Base-by-base conservation (phyloP, 2,797 vertebrate genomes). In the Sorex maritimensis region DNA sequence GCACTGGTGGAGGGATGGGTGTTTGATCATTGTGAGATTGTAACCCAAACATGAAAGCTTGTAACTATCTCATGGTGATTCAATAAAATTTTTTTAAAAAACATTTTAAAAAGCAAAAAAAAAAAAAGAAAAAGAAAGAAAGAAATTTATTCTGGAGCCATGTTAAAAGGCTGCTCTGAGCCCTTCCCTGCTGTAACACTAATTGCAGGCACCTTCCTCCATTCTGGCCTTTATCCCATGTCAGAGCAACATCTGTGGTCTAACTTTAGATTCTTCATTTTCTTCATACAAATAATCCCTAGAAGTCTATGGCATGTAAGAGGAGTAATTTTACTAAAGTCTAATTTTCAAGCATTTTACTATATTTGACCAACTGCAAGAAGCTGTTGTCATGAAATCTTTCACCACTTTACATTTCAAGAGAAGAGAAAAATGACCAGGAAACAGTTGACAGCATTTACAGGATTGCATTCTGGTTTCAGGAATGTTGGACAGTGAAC, bases 391-490 rank as follows among this genome's bases (percentile, higher is more conserved):
- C 72, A 26, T 6, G 19, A 89, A 17, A 30, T 68, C 26, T 92
- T 91, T 92, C 80, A 77, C 30, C n/a, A 23, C 83, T 86, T 79
- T 95, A 41, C 38, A 3, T 84, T 89, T 2, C 72, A 30, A 65
- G 46, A 95, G 81, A 49, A 87, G 87, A 90, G 69, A 72, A 88
- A 94, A 68, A 19, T 28, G 67, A 63, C 28, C 49, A 34, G 30
- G n/a, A 81, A 28, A 78, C 68, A 11, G 19, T 14, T 58, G 55
- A 21, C 19, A 10, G 55, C 55, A 58, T 58, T 58, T 34, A 6
- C 41, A 78, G 24, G 44, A 87, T 7, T 7, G 52, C 12, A 30
- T 71, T 5, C 46, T 12, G 15, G 30, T 61, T 81, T 92, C 19
- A 34, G 77, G 52, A 49, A 49, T 86, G 58, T 61, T 81, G 14